Evolutionary conservation across 2,888 invertebrate genomes (phyloP).

Genomic region (Ditula angustiorana): DNA sequence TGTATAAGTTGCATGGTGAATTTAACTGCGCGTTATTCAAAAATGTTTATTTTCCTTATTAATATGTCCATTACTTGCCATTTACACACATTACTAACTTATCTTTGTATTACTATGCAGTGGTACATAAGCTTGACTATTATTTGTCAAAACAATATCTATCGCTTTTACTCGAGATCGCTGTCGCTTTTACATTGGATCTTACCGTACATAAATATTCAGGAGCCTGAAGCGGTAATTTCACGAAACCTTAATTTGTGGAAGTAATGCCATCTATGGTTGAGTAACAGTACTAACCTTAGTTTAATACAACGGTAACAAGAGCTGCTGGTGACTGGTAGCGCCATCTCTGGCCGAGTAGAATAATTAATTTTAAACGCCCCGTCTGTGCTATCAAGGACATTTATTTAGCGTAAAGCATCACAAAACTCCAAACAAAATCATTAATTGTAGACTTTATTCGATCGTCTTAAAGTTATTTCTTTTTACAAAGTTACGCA

Average conservation of each 20-base stretch:
- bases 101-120: too few relatives aligned
- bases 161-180: background rate
- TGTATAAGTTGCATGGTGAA: too few relatives aligned
- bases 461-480: too few relatives aligned
- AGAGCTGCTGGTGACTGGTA: background rate
- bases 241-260: conserved; percentile 21
- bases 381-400: background rate
- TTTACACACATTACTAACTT: too few relatives aligned
- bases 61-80: too few relatives aligned
- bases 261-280: conserved; percentile 16
- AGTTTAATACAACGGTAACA: background rate
- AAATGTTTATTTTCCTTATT: too few relatives aligned
- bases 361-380: background rate
- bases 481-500: too few relatives aligned
- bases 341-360: conserved; percentile 40
- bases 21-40: too few relatives aligned
- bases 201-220: conserved; percentile 14
- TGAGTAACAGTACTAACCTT: conserved; percentile 8
- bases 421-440: too few relatives aligned
- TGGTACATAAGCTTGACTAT: too few relatives aligned
- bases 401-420: too few relatives aligned
- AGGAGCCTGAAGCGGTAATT: conserved; percentile 24
- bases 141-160: background rate
- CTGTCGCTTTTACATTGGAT: conserved; percentile 1
- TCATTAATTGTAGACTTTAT: too few relatives aligned